Evolutionary conservation across 1,140 invertebrate genomes (phyloP), one percentile per base, ranked within the genome.

Genomic region (Thrips palmi): DNA sequence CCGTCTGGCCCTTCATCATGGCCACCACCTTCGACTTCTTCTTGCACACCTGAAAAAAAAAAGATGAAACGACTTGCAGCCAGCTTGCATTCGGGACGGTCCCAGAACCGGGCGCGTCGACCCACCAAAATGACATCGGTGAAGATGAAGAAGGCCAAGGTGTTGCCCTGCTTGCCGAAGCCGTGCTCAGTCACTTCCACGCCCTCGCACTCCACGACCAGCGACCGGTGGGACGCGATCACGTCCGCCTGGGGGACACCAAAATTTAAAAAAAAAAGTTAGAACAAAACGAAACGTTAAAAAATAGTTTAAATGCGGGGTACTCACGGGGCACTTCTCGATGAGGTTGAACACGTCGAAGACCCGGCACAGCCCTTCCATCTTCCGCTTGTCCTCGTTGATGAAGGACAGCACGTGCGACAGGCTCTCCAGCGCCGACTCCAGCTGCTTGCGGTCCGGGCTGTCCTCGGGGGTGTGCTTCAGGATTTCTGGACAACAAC

Each of bases 281-380:
- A n/a, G n/a, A n/a, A n/a, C n/a, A n/a, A n/a, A n/a, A n/a, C n/a
- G n/a, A n/a, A n/a, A n/a, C n/a, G n/a, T n/a, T n/a, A n/a, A n/a
- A n/a, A n/a, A n/a, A n/a, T n/a, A n/a, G n/a, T n/a, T n/a, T n/a
- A n/a, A n/a, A n/a, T n/a, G n/a, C n/a, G n/a, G n/a, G n/a, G n/a
- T n/a, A n/a, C n/a, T n/a, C n/a, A n/a, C n/a, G n/a, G 92, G 91
- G 63, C 89, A 96, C 51, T 91, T 88, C 52, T 97, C 89, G 50
- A 97, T 96, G 54, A 96, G 88, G 58, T 96, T 91, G 57, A 93
- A 86, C 40, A 96, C 89, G 60, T 94, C 87, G 62, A 97, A 97
- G 67, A 97, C 82, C 44, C 79, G 85, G 49, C 93, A 67, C 58
- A 92, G 86, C 1, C 82, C 81, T 59, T 97, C 92, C 6, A 88